phyloP scores from a whole-genome alignment of 1,140 invertebrate genomes.

The Papilio dardanus region DNA sequence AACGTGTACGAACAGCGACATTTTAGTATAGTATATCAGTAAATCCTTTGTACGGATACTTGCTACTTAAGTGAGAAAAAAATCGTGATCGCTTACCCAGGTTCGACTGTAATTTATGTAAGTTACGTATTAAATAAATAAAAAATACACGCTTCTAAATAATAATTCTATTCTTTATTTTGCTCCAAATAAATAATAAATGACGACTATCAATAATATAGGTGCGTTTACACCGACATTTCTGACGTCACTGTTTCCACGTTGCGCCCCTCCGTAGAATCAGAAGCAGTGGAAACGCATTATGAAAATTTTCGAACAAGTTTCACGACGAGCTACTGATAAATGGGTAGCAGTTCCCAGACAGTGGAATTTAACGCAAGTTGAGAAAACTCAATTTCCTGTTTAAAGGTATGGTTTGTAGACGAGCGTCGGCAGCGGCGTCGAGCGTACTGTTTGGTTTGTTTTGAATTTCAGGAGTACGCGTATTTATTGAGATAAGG shows the following conservation, averaged over 20 bases:
- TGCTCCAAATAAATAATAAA: too few species aligned
- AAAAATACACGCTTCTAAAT: too few species aligned
- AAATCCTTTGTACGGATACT: too few species aligned
- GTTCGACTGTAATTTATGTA: too few species aligned
- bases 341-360: constrained; percentile 30
- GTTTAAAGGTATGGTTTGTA: constrained; percentile 6
- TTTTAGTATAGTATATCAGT: too few species aligned
- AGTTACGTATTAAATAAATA: too few species aligned
- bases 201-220: too few species aligned
- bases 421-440: background rate
- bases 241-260: background rate
- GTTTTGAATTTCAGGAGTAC: constrained; percentile 20
- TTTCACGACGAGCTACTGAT: constrained; percentile 12
- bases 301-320: constrained; percentile 16
- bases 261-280: background rate
- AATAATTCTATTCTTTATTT: too few species aligned
- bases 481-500: constrained; percentile 23
- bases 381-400: constrained; percentile 36
- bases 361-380: constrained; percentile 32
- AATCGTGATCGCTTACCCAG: too few species aligned
- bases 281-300: background rate
- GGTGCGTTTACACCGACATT: too few species aligned
- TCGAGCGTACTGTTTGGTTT: background rate
- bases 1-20: too few species aligned
- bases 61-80: too few species aligned